Evolutionary conservation across 1,140 invertebrate genomes (phyloP), one percentile per base, ranked within the genome.

Genomic region (Dendrolimus punctatus): DNA sequence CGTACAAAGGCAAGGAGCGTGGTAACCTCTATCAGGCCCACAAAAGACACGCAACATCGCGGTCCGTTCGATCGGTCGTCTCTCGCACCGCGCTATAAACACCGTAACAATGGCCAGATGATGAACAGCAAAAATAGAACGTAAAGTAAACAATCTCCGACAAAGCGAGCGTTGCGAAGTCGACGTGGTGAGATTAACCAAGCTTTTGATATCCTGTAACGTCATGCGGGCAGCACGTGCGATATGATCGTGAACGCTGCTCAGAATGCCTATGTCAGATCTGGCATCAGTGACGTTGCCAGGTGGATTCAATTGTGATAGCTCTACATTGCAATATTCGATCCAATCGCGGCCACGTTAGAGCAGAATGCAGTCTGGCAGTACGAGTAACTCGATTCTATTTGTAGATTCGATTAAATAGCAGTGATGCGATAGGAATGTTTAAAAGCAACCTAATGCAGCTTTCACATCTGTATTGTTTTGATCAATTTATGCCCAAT

Each of bases 51-150:
- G 9, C 40, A 50, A 9, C 37, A 51, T 43, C 50, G 42, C 50
- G 45, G 49, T 39, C 47, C 49, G 55, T 46, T 53, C 55, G 53
- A 43, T 45, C 62, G 58, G 56, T 53, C 49, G 59, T 51, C 58
- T 60, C 63, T 58, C 57, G 55, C 63, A 63, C 63, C 58, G 61
- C 64, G 62, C 64, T 57, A 69, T 79, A 79, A 84, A 81, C 80
- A 78, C 56, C 49, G 71, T 81, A 81, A 85, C 81, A 85, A 85
- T 85, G 80, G 57, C 76, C 76, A 83, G 80, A 81, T 85, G 80
- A 81, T 79, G 73, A 71, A 78, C 78, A 72, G 62, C 74, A 64
- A 77, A 85, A 85, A 85, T 85, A 85, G 78, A 77, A 69, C 70
- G 64, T 74, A 80, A 75, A 59, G 65, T 85, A 83, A 82, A 85